These are phyloP conservation scores for Argentina silus DNA, from an alignment of 2,797 vertebrate genomes.

Conservation along the genomic window DNA sequence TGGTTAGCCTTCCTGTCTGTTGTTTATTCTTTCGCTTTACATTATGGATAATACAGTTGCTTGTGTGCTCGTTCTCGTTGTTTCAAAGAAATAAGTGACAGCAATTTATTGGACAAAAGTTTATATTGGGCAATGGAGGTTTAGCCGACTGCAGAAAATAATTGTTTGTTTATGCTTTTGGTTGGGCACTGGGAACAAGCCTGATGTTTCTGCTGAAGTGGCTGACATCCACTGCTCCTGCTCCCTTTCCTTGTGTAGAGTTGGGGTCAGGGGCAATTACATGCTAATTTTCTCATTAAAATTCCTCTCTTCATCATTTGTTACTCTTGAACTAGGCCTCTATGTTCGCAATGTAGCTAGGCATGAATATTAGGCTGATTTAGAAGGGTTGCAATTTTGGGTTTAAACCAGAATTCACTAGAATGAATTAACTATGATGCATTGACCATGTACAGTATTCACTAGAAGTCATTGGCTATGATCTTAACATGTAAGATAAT, in stretches of 20 bases:
- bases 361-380: not conserved
- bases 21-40: no score
- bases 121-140: no score
- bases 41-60: no score
- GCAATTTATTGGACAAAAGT: no score
- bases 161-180: not conserved
- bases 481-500: not conserved
- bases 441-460: no score
- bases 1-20: no score
- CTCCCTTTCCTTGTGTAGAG: constrained; percentile 21
- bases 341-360: not conserved
- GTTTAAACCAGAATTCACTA: not conserved
- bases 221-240: constrained; percentile 15
- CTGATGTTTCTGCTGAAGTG: not conserved
- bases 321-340: not conserved
- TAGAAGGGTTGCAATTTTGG: not conserved
- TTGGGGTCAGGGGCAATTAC: constrained; percentile 29
- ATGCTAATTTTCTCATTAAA: constrained; percentile 28
- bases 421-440: not conserved
- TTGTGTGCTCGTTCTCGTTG: no score
- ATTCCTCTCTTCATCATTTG: constrained; percentile 7
- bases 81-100: no score
- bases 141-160: no score
- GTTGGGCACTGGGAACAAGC: not conserved
- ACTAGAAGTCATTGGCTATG: not conserved